Evolutionary conservation across 2,888 invertebrate species (phyloP).

Genomic region (Amiota mariae): DNA sequence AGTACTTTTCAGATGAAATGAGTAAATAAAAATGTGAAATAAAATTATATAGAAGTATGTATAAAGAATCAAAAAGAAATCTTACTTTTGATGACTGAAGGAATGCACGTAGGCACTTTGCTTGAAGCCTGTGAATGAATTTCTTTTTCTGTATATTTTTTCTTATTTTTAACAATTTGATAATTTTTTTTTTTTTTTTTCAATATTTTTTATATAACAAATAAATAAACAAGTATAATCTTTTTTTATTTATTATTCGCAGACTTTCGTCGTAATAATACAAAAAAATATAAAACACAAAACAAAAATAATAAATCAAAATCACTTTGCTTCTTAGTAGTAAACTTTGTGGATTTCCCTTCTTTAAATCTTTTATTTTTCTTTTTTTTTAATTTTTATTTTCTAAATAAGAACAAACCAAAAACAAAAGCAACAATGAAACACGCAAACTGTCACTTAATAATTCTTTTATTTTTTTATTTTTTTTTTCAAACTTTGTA

Average conservation of each 20-base stretch:
- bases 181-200: background rate
- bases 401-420: background rate
- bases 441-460: constrained; percentile 48
- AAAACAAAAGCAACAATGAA: background rate
- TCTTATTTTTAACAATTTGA: background rate
- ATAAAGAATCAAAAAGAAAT: too few relatives aligned
- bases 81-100: too few relatives aligned
- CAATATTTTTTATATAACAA: background rate
- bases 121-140: background rate
- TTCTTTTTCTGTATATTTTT: background rate
- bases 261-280: constrained; percentile 3
- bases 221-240: background rate
- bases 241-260: constrained; percentile 5
- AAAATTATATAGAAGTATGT: too few relatives aligned
- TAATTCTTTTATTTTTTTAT: constrained; percentile 30
- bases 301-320: background rate
- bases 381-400: constrained; percentile 31
- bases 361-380: constrained; percentile 19
- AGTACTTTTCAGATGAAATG: too few relatives aligned
- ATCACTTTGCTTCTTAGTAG: background rate
- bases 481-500: background rate
- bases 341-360: constrained; percentile 9
- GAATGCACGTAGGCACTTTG: too few relatives aligned
- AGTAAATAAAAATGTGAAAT: too few relatives aligned
- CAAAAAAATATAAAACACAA: constrained; percentile 16